phyloP scores from a whole-genome alignment of 2,888 invertebrate species.

The Listrodromus nycthemerus region DNA sequence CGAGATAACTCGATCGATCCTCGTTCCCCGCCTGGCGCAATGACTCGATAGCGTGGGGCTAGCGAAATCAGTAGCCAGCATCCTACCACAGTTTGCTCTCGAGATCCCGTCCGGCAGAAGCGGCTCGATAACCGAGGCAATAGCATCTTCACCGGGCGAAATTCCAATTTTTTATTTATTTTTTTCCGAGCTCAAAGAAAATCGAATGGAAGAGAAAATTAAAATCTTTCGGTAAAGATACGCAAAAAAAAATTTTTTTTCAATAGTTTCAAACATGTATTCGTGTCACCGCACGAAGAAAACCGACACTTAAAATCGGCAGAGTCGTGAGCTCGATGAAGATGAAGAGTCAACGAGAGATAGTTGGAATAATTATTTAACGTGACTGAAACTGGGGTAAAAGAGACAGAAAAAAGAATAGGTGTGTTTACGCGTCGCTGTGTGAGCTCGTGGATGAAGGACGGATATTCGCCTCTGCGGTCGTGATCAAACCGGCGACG shows the following conservation, averaged over 20 bases:
- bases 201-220: background rate
- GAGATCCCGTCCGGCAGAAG: constrained; percentile 23
- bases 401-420: background rate
- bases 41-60: constrained; percentile 30
- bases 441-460: constrained; percentile 1
- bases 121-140: constrained; percentile 19
- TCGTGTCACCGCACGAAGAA: background rate
- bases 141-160: background rate
- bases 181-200: background rate
- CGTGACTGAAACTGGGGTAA: background rate
- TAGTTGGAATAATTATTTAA: constrained; percentile 3
- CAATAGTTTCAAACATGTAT: background rate
- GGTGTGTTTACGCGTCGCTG: constrained; percentile 15
- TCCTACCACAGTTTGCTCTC: background rate
- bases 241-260: background rate
- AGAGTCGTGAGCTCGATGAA: background rate
- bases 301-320: background rate
- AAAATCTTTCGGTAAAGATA: background rate
- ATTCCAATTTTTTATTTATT: too few species aligned
- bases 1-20: constrained; percentile 51
- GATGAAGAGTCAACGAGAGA: constrained; percentile 3
- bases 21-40: constrained; percentile 26
- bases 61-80: constrained; percentile 17
- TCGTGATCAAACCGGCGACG: constrained; percentile 27
- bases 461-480: constrained; percentile 19